These are phyloP conservation scores for Phalacrocorax aristotelis DNA, from an alignment of 2,113 vertebrate genomes.

Conservation along the genomic window DNA sequence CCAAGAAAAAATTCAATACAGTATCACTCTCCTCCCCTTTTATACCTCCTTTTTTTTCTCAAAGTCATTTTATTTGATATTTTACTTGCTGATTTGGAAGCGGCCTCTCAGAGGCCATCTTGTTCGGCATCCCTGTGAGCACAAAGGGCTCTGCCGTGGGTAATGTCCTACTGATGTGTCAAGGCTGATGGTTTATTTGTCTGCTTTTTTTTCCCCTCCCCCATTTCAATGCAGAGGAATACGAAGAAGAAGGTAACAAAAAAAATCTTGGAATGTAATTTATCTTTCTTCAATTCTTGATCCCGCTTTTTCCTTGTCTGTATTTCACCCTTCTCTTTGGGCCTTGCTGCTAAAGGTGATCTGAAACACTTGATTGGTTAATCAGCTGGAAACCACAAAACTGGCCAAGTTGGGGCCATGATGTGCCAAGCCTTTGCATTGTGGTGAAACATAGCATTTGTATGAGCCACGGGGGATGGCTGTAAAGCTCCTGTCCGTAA, in stretches of 20 bases:
- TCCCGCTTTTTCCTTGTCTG: constrained; percentile 44
- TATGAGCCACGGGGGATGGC: not conserved
- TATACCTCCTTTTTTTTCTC: not conserved
- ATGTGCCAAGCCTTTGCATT: not conserved
- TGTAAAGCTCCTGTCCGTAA: not conserved
- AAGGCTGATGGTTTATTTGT: constrained; percentile 25
- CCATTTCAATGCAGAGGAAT: constrained; percentile 78
- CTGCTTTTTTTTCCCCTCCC: constrained; percentile 13
- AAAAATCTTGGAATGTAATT: constrained; percentile 52
- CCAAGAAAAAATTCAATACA: not conserved
- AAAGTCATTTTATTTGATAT: not conserved
- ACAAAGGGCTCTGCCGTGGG: not conserved
- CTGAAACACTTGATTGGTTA: not conserved
- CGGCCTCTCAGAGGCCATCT: not conserved
- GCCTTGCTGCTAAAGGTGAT: constrained; percentile 30
- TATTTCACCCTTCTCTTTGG: constrained; percentile 57
- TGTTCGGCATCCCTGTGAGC: not conserved
- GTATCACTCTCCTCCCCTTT: not conserved
- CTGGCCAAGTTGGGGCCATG: accelerated
- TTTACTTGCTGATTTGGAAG: not conserved
- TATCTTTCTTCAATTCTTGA: not conserved
- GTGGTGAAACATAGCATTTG: not conserved
- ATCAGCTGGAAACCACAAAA: not conserved
- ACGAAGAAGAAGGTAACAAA: constrained; percentile 90
- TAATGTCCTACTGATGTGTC: not conserved